Evolutionary conservation across 1,140 invertebrate genomes (phyloP).

Genomic region (Globodera rostochiensis): DNA sequence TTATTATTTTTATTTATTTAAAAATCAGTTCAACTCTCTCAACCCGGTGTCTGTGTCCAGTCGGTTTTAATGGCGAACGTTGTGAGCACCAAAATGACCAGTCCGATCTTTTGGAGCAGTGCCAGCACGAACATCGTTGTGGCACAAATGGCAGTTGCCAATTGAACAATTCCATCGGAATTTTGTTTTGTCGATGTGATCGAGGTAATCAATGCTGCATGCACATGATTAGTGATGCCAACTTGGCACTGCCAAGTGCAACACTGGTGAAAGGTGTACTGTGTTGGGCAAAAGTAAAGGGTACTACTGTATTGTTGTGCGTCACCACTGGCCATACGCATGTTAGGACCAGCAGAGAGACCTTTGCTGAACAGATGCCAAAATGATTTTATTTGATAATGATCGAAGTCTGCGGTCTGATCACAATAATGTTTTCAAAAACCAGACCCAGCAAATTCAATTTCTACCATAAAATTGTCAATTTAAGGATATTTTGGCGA

Average conservation of each 20-base stretch:
- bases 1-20: too few relatives aligned
- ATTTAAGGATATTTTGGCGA: slow-evolving; percentile 27
- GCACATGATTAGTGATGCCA: too few relatives aligned
- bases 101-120: background rate
- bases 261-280: too few relatives aligned
- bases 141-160: background rate
- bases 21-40: background rate
- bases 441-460: background rate
- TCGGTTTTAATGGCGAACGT: slow-evolving; percentile 14
- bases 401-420: too few relatives aligned
- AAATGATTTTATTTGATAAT: too few relatives aligned
- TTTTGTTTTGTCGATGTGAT: background rate
- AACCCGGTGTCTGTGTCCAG: slow-evolving; percentile 11
- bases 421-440: too few relatives aligned
- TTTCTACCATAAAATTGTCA: background rate
- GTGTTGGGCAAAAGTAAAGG: too few relatives aligned
- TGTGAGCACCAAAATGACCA: slow-evolving; percentile 11
- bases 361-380: too few relatives aligned
- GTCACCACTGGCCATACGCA: too few relatives aligned
- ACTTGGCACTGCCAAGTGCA: too few relatives aligned
- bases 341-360: too few relatives aligned
- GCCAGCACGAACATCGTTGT: background rate
- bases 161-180: background rate
- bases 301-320: too few relatives aligned
- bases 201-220: background rate